Evolutionary conservation across 2,113 vertebrate species (phyloP).

Genomic region (Guaruba guarouba): DNA sequence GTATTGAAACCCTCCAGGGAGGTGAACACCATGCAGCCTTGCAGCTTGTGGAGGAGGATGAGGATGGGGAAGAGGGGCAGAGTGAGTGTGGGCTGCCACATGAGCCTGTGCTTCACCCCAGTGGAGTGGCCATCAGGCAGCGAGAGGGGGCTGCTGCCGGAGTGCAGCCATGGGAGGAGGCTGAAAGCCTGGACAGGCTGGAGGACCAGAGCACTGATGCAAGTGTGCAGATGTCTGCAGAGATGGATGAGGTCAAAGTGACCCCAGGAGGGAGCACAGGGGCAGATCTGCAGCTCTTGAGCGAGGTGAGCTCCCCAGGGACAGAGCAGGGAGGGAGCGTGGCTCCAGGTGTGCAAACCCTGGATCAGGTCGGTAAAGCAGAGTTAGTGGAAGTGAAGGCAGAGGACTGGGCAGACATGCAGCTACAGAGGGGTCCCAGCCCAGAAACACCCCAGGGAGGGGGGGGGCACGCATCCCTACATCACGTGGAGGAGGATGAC

Average conservation of each 20-base stretch:
- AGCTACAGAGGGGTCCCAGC: background rate
- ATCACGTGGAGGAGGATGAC: no score
- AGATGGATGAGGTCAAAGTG: fast-evolving
- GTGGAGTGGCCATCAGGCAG: background rate
- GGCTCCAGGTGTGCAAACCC: background rate
- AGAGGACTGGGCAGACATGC: background rate
- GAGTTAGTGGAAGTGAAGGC: background rate
- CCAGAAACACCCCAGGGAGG: background rate
- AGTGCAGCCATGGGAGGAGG: fast-evolving
- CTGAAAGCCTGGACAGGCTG: fast-evolving
- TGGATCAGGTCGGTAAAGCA: background rate
- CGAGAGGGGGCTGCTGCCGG: background rate
- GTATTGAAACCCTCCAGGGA: background rate
- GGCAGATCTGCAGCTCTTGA: background rate
- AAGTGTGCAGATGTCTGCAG: background rate
- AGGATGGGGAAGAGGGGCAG: background rate
- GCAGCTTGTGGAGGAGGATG: background rate
- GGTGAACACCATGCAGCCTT: fast-evolving
- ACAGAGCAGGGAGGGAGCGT: background rate
- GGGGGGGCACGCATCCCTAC: no score
- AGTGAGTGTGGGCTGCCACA: fast-evolving
- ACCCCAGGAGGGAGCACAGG: background rate
- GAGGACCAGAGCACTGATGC: background rate
- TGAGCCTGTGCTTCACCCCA: background rate
- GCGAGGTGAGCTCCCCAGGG: background rate